Percentiles rank a stretch among this genome's conserved stretches.
phyloP scores from a whole-genome alignment of 2,888 invertebrate genomes.

The Tinea semifulvella region DNA sequence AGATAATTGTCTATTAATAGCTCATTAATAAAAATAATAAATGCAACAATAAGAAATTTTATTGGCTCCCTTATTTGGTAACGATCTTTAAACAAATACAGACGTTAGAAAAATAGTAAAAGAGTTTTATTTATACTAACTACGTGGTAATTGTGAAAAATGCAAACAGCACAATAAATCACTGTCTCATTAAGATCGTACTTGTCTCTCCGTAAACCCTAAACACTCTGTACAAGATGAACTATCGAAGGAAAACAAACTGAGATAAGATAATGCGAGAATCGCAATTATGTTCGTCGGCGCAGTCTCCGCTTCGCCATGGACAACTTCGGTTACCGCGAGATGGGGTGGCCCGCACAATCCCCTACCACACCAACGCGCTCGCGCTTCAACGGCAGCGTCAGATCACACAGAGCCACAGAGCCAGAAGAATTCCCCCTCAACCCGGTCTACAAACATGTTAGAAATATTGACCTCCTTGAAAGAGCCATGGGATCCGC shows the following conservation, averaged over 20 bases:
- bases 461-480: conserved; percentile 57
- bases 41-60: too few species aligned
- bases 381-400: conserved; percentile 44
- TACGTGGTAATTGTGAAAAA: background rate
- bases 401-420: conserved; percentile 47
- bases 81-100: background rate
- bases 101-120: background rate
- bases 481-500: conserved; percentile 66
- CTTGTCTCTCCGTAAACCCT: conserved; percentile 31
- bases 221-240: conserved; percentile 27
- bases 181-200: conserved; percentile 37
- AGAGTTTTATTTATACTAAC: background rate
- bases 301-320: conserved; percentile 47
- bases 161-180: conserved; percentile 15
- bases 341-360: conserved; percentile 62
- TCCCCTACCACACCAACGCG: conserved; percentile 39
- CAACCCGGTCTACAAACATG: conserved; percentile 50
- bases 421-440: conserved; percentile 63
- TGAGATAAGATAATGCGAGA: conserved; percentile 47
- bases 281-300: conserved; percentile 21
- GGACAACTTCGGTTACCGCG: conserved; percentile 73
- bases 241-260: conserved; percentile 13
- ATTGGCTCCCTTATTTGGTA: background rate
- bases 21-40: too few species aligned
- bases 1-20: background rate